Conservation (phyloP, 2,888 invertebrate genomes). For the Euproctis similis region DNA sequence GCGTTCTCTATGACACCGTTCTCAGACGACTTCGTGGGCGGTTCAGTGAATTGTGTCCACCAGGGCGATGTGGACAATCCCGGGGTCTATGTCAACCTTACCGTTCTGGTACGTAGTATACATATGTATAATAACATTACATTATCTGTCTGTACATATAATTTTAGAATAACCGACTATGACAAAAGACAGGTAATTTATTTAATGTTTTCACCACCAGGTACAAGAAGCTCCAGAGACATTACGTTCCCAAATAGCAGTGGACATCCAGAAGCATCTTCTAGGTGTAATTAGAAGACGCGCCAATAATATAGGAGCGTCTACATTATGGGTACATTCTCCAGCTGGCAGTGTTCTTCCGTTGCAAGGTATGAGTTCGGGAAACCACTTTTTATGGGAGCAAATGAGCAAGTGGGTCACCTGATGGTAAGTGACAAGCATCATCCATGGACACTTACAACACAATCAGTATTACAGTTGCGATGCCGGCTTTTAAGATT, state of each 20-base stretch:
- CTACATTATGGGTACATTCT: slow-evolving; percentile 88
- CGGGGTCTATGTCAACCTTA: slow-evolving; percentile 90
- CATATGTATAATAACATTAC: not conserved
- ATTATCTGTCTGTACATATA: no score
- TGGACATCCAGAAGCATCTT: slow-evolving; percentile 88
- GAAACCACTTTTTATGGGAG: not conserved
- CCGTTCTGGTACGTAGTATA: slow-evolving; percentile 75
- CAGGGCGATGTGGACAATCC: slow-evolving; percentile 82
- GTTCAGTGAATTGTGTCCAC: slow-evolving; percentile 86
- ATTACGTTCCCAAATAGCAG: slow-evolving; percentile 78
- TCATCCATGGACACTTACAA: no score
- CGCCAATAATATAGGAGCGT: slow-evolving; percentile 91
- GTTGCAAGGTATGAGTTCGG: slow-evolving; percentile 43
- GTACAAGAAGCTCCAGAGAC: slow-evolving; percentile 86
- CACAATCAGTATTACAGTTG: no score
- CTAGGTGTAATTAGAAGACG: slow-evolving; percentile 87
- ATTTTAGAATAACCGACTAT: not conserved
- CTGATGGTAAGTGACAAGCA: no score
- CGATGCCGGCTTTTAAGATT: not conserved
- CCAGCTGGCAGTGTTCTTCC: slow-evolving; percentile 87
- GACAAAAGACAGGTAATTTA: not conserved
- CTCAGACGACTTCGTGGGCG: slow-evolving; percentile 89
- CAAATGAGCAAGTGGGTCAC: no score
- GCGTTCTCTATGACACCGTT: slow-evolving; percentile 95
- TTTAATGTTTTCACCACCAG: slow-evolving; percentile 35